phyloP scores from a whole-genome alignment of 2,888 invertebrate genomes.

The Microchrysa polita region DNA sequence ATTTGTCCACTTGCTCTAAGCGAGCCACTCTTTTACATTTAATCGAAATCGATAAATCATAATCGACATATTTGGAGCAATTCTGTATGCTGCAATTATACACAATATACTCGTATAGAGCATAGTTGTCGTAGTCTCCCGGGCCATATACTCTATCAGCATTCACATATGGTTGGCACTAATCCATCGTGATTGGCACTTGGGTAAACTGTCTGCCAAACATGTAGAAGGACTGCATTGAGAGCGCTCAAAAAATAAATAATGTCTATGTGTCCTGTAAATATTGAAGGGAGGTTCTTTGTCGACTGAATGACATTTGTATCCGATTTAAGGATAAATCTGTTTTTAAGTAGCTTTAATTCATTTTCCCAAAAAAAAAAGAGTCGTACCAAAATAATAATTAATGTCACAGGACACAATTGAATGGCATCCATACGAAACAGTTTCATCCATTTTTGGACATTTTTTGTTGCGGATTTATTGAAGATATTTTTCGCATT shows the following conservation, averaged over 20 bases:
- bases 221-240: background rate
- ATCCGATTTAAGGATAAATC: too few relatives aligned
- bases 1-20: too few relatives aligned
- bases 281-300: too few relatives aligned
- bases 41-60: constrained; percentile 28
- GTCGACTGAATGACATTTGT: too few relatives aligned
- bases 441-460: background rate
- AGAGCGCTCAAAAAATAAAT: background rate
- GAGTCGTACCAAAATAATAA: too few relatives aligned
- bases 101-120: background rate
- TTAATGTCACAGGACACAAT: background rate
- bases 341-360: too few relatives aligned
- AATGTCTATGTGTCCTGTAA: background rate
- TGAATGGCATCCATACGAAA: background rate
- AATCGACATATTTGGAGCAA: constrained; percentile 19
- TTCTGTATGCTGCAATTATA: background rate
- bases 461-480: background rate
- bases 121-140: too few relatives aligned
- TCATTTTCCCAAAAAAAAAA: too few relatives aligned
- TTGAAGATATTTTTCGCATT: background rate
- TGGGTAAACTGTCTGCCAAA: constrained; percentile 2
- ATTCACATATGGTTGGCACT: constrained; percentile 13
- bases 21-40: constrained; percentile 8
- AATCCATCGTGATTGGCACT: constrained; percentile 14
- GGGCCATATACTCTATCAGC: background rate